Base-by-base conservation (phyloP, 1,140 invertebrate species). In the Bombus difficillimus region DNA sequence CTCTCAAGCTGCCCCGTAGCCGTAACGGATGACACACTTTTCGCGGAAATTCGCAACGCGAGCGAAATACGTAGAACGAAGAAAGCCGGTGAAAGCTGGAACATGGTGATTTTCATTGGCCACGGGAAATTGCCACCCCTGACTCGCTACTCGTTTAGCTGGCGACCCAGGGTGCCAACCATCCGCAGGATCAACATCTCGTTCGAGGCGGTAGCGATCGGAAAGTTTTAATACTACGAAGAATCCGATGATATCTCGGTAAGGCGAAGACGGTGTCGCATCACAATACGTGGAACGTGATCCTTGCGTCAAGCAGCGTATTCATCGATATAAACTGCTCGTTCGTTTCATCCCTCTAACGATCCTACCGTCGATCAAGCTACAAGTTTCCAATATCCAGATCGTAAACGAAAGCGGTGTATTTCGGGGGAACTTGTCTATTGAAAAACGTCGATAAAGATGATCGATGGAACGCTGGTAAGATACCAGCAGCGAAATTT, bases 301-400 rank as follows among this genome's bases (percentile, higher is more conserved):
- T 85, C 69, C 57, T 85, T 85, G 68, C 83, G 83, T 81, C 83
- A 85, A 59, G 59, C 32, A 73, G 22, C 68, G 59, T 69, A 75
- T 81, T 85, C 84, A 85, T 85, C 84, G 77, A 43, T 81, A 81
- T 68, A 15, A 32, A 32, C 64, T 69, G 74, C 69, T 81, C 68
- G n/a, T n/a, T 34, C 69, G n/a, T 34, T 81, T 85, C 78, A 68
- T 66, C 71, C 78, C 83, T 41, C 13, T 18, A 43, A 25, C 47
- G 43, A 68, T 37, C 0, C 13, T 18, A 2, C 12, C 12, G 13
- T 32, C 47, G 47, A 53, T 53, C 5, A 53, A 8, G 0, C 47
- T 8, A 53, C 47, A 18, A 8, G 47, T 53, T 8, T 22, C 47
- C 18, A 8, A 53, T 53, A 53, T 53, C 1, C 47, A 47, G 43